Evolutionary conservation across 2,888 invertebrate genomes (phyloP), one percentile per base, ranked within the genome.

Genomic region (Hololepta plana): DNA sequence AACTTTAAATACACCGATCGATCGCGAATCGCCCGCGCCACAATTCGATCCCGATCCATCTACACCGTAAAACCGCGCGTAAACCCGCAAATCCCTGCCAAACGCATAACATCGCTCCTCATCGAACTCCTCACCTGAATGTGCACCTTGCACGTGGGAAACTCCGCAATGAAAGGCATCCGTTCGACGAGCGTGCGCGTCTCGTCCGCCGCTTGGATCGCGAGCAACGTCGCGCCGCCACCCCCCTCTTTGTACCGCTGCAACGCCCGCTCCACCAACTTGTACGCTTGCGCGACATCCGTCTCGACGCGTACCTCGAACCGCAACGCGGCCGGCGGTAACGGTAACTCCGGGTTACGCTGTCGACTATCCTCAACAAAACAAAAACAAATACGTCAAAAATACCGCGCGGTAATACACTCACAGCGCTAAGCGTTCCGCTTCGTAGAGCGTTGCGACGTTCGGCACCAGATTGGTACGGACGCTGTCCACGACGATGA

Each of bases 391-490:
- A n/a, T n/a, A n/a, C n/a, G n/a, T n/a, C n/a, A n/a, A n/a, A n/a
- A n/a, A n/a, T n/a, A n/a, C n/a, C n/a, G n/a, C n/a, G n/a, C n/a
- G n/a, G n/a, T n/a, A n/a, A n/a, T n/a, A 19, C 16, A 48, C 70
- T 62, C 53, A 79, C 77, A 72, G 76, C 4, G 68, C 68, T 35
- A 66, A 61, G 38, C 85, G 64, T 53, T 93, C 91, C 0, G 72
- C 64, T 5, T 65, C 59, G 45, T 85, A 95, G 22, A 96, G 47
- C 4, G 70, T 70, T 40, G 65, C 69, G 63, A 96, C 66, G 45
- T 90, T 91, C 0, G 95, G 91, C 72, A 96, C 74, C 49, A 91
- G 80, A 56, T 91, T 90, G 15, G 80, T 80, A 37, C 74, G 64
- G 2, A 88, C 91, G 0, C 80, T 73, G 53, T 95, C 91, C 27